Evolutionary conservation across 2,888 invertebrate species (phyloP).

Genomic region (Xylophagus ater): DNA sequence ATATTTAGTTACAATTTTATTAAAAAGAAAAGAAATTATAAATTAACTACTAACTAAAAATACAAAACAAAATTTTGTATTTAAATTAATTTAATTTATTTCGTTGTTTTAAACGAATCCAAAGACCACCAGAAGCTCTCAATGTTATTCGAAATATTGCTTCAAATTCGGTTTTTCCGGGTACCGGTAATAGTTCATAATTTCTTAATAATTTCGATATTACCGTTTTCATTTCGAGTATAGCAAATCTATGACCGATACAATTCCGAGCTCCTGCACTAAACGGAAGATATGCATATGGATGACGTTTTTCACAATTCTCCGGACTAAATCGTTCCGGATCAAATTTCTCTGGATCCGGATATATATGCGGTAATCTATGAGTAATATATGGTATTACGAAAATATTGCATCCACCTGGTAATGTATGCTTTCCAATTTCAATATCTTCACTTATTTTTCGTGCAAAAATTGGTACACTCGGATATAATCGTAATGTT

Average conservation of each 20-base stretch:
- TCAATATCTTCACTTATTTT: constrained; percentile 35
- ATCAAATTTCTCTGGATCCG: constrained; percentile 45
- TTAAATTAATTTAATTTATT: too few species aligned
- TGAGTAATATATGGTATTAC: constrained; percentile 47
- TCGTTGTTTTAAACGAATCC: constrained; percentile 42
- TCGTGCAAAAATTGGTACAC: constrained; percentile 36
- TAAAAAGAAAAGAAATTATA: too few species aligned
- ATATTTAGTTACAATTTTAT: too few species aligned
- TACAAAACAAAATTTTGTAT: too few species aligned
- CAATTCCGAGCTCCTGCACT: constrained; percentile 48
- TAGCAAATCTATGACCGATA: constrained; percentile 47
- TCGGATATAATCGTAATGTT: constrained; percentile 44
- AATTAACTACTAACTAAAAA: too few species aligned
- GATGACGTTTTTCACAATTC: constrained; percentile 42
- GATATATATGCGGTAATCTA: constrained; percentile 44
- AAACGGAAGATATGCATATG: constrained; percentile 48
- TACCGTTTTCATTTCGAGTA: constrained; percentile 49
- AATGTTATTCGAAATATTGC: constrained; percentile 46
- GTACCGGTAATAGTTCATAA: constrained; percentile 41
- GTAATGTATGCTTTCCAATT: constrained; percentile 40
- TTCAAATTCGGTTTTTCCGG: constrained; percentile 41
- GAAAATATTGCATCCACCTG: constrained; percentile 44
- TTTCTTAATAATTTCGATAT: constrained; percentile 43
- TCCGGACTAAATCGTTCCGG: constrained; percentile 47
- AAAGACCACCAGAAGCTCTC: constrained; percentile 47